These are phyloP conservation scores for Sus scrofa DNA, from an alignment of 2,113 vertebrate species.

Conservation along the genomic window T2T-Sscrofa CM000817.6:96929501-96930000, in stretches of 20 bases:
- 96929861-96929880: neutral
- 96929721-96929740: neutral
- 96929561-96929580: slow-evolving; percentile 63
- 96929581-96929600: slow-evolving; percentile 31
- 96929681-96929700: neutral
- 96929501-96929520: slow-evolving; percentile 81
- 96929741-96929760: neutral
- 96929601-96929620: neutral
- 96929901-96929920: neutral
- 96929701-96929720: neutral
- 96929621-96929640: neutral
- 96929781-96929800: neutral
- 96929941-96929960: neutral
- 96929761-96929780: neutral
- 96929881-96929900: neutral
- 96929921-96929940: neutral
- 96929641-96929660: neutral
- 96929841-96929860: neutral
- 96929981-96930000: neutral
- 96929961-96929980: neutral
- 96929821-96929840: neutral
- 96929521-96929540: slow-evolving; percentile 79
- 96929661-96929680: neutral
- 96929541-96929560: slow-evolving; percentile 77
- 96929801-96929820: too few species aligned